Conservation (phyloP, 2,888 invertebrate species). For the Sesia bembeciformis region DNA sequence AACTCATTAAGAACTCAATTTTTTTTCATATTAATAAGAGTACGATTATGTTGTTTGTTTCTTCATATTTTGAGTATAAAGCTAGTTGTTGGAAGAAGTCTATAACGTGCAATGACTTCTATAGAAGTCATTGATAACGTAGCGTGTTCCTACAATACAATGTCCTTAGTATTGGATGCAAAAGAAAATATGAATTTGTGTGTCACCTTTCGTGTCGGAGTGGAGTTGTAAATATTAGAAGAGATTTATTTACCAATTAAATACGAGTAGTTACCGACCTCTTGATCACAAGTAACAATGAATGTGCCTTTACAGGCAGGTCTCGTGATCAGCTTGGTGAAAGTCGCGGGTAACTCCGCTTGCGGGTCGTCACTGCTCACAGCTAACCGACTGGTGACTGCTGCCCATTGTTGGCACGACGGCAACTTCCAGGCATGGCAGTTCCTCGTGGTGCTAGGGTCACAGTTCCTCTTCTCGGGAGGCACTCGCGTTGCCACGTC, state of each 20-base stretch:
- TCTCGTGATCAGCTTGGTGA: conserved; percentile 7
- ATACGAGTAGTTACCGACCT: background rate
- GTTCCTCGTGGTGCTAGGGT: conserved; percentile 11
- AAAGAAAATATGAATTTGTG: too few species aligned
- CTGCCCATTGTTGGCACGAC: conserved; percentile 14
- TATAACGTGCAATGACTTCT: too few species aligned
- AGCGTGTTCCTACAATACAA: background rate
- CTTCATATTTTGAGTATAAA: too few species aligned
- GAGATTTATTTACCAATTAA: background rate
- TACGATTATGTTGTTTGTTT: too few species aligned
- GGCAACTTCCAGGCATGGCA: conserved; percentile 7
- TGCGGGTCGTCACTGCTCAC: conserved; percentile 11
- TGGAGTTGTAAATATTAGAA: too few species aligned
- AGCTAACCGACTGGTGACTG: conserved; percentile 9
- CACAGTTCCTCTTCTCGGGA: conserved; percentile 10
- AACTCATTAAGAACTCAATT: too few species aligned
- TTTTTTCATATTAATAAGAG: too few species aligned
- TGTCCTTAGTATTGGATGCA: background rate
- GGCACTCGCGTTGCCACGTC: conserved; percentile 8
- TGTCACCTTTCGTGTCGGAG: too few species aligned
- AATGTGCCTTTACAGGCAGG: conserved; percentile 7
- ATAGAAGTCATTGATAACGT: too few species aligned
- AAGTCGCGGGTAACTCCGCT: conserved; percentile 7
- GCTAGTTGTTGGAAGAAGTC: too few species aligned
- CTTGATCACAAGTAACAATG: background rate